Conservation (phyloP, 1,140 invertebrate species). For the Ostrea edulis region DNA sequence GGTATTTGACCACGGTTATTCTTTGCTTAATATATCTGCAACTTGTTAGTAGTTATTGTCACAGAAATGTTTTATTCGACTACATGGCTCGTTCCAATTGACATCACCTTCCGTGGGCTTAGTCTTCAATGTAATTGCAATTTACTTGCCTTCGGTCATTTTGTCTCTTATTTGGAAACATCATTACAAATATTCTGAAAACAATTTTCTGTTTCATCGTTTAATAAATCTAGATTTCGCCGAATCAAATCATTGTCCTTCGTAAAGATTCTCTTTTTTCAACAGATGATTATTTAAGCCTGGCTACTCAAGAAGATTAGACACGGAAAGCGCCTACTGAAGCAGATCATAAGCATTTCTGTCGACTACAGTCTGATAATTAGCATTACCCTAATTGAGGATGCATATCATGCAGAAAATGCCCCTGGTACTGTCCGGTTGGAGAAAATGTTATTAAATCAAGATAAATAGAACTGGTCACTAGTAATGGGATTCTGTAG, state of each 20-base stretch:
- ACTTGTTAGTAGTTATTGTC: neutral
- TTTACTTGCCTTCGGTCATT: constrained; percentile 33
- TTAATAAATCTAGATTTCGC: constrained; percentile 46
- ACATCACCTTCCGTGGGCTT: neutral
- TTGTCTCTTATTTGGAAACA: constrained; percentile 31
- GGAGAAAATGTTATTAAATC: constrained; percentile 30
- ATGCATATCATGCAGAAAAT: constrained; percentile 32
- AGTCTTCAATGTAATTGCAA: neutral
- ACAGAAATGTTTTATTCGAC: neutral
- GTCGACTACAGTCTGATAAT: neutral
- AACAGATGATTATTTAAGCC: constrained; percentile 51
- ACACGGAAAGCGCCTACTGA: constrained; percentile 25
- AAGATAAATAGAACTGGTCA: constrained; percentile 28
- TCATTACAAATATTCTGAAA: constrained; percentile 31
- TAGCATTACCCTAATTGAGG: constrained; percentile 10
- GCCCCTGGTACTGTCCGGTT: neutral
- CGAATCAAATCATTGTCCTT: constrained; percentile 48
- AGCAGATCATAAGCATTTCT: constrained; percentile 35
- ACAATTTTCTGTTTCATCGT: constrained; percentile 36
- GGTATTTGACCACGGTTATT: neutral
- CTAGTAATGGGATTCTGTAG: constrained; percentile 9
- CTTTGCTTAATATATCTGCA: neutral
- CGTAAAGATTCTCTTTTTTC: constrained; percentile 47
- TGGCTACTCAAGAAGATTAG: constrained; percentile 47
- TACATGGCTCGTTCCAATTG: neutral